Base-by-base conservation (phyloP, 2,797 vertebrate species). In the Sus cebifrons region DNA sequence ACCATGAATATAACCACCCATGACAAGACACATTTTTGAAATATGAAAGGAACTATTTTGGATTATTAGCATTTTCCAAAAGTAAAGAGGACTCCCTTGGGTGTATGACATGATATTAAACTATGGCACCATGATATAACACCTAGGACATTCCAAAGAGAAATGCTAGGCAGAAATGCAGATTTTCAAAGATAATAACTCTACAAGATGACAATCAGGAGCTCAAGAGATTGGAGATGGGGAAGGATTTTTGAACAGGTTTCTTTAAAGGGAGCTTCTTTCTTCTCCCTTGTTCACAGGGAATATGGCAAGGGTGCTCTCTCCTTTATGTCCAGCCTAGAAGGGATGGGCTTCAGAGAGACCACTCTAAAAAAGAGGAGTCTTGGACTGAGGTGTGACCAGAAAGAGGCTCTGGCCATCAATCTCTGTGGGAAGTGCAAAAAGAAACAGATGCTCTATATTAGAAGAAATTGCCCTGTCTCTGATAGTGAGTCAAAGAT, bases 141-240 rank as follows among this genome's bases (percentile, higher is more conserved):
- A 73, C n/a, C 68, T 91, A 40, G 8, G 21, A 49, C 12, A 77
- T 82, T 81, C 29, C 36, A 74, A 74, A 65, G 12, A 82, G 49
- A 92, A 83, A 4, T 67, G n/a, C 6, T 83, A 86, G 77, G 25
- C 18, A 96, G 60, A 92, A 75, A 78, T 21, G 75, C 1, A 77
- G 12, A 64, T 79, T 95, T 88, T 58, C 36, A 79, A 83, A 67
- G 65, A 74, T 82, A 71, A 79, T 52, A 5, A 52, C 5, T 25
- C 54, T 11, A 60, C 21, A 81, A 52, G 13, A 25, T 89, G 14
- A 86, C 7, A 11, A 15, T 75, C 32, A 49, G 4, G 14, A 10
- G 11, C 27, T 86, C 36, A 86, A 82, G n/a, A 93, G 40, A 44
- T 54, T 93, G 73, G 36, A 73, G 64, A 97, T 58, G 18, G 14